Percentiles rank a stretch among this genome's conserved stretches.
These are phyloP conservation scores for Drosophila multiciliata DNA, from an alignment of 2,888 invertebrate genomes.

Conservation along the genomic window DNA sequence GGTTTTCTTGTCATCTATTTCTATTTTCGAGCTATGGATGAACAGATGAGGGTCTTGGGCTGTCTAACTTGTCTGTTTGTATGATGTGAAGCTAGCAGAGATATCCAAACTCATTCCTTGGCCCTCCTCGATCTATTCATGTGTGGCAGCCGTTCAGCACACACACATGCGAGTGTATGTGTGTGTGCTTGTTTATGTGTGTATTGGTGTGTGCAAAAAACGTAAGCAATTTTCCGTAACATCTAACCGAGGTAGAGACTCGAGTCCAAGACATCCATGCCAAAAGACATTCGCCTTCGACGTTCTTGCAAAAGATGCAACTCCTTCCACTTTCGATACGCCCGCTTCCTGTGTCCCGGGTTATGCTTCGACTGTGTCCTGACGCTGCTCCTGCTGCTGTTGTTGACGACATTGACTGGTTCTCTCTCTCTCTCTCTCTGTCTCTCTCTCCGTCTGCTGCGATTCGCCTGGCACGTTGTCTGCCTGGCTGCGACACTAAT, in stretches of 20 bases:
- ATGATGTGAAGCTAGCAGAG: conserved; percentile 66
- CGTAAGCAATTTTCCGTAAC: conserved; percentile 81
- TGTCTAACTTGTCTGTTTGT: conserved; percentile 80
- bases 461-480: conserved; percentile 74
- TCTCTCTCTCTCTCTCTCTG: conserved; percentile 25
- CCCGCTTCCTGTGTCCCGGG: conserved; percentile 16
- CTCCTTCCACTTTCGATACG: conserved; percentile 32
- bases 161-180: conserved; percentile 41
- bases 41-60: conserved; percentile 79
- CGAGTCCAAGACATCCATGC: conserved; percentile 56
- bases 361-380: conserved; percentile 2
- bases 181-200: conserved; percentile 38
- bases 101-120: conserved; percentile 30
- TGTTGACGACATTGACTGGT: conserved; percentile 76
- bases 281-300: conserved; percentile 59
- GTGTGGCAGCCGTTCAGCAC: conserved; percentile 57
- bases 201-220: conserved; percentile 72
- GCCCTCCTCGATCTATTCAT: conserved; percentile 53
- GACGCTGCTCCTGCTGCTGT: conserved; percentile 17
- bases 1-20: conserved; percentile 80
- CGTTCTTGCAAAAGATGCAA: conserved; percentile 45
- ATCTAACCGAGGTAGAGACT: conserved; percentile 69
- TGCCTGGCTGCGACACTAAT: conserved; percentile 73
- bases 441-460: conserved; percentile 44
- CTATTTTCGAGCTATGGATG: conserved; percentile 77